Evolutionary conservation across 2,888 invertebrate species (phyloP), one percentile per base, ranked within the genome.

Genomic region (Agrochola litura): DNA sequence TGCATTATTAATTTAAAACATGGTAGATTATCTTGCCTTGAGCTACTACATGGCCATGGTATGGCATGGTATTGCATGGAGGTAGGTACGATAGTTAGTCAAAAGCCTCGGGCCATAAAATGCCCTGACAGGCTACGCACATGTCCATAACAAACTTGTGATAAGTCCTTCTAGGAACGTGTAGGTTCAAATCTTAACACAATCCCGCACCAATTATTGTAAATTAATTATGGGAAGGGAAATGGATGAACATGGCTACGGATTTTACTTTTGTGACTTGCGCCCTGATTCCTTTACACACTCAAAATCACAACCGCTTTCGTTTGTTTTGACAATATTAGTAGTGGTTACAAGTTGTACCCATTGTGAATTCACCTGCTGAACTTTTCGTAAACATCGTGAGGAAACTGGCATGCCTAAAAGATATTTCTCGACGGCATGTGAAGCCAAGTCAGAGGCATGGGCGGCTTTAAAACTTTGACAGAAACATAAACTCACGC

Each of bases 61-160:
- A 37, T 37, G 37, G 25, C n/a, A 37, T 37, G 37, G 16, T 56
- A 5, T 52, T 60, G 12, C 43, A 52, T 49, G n/a, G 16, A 14
- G n/a, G 1, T n/a, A 14, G 1, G 19, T n/a, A 43, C 1, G 61
- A 60, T 19, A 73, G 41, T 69, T 56, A 14, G 9, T 8, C 6
- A 43, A 66, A 14, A 9, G 6, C 76, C 9, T 41, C 22, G 30
- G n/a, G 82, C 12, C 2, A 10, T 71, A 83, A 25, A 63, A 14
- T 25, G 67, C 46, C 81, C 60, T 4, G 25, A 54, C n/a, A 54
- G 6, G 46, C 37, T 65, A 52, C 37, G 14, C 43, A 54, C 41
- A n/a, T 61, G 54, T 60, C 14, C 9, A 25, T 58, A 64, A 14
- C 37, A 19, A 78, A 71, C 79, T 66, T 70, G 5, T 25, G 60